A percentile compares a stretch with the other conserved stretches of the same genome.
Evolutionary conservation across 1,140 invertebrate genomes (phyloP).

Genomic region (Drosophila sucinea): DNA sequence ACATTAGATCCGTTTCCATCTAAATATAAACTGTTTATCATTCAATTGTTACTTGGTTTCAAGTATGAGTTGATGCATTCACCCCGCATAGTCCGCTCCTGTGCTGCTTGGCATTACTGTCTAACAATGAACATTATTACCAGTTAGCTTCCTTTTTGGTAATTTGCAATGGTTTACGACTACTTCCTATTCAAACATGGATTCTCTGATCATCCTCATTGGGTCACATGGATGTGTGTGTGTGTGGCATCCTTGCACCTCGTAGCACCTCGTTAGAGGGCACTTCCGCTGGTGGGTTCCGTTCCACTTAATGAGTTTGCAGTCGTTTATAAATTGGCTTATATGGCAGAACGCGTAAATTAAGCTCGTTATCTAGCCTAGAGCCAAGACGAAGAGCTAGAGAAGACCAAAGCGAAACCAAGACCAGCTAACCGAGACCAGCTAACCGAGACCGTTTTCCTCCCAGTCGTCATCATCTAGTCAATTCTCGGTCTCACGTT

Average conservation of each 20-base stretch:
- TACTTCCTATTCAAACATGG: slow-evolving; percentile 5
- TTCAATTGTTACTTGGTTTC: too few species aligned
- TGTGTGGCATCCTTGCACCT: slow-evolving; percentile 7
- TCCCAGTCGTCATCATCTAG: slow-evolving; percentile 1
- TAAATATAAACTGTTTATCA: too few species aligned
- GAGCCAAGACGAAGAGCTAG: background rate
- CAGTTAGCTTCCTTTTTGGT: slow-evolving; percentile 11
- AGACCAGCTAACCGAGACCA: background rate
- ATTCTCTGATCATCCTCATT: background rate
- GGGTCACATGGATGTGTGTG: background rate
- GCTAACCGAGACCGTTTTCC: slow-evolving; percentile 29
- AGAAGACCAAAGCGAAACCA: background rate
- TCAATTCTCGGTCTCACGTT: slow-evolving; percentile 24
- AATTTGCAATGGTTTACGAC: slow-evolving; percentile 8
- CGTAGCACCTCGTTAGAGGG: slow-evolving; percentile 13
- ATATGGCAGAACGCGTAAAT: slow-evolving; percentile 21
- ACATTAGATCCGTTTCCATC: too few species aligned
- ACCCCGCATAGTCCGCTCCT: background rate
- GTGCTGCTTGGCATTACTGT: background rate
- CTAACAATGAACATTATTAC: slow-evolving; percentile 9
- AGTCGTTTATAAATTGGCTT: slow-evolving; percentile 20
- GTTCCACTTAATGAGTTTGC: slow-evolving; percentile 24
- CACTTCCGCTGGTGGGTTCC: slow-evolving; percentile 25
- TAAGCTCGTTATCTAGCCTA: slow-evolving; percentile 27
- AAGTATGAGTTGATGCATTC: too few species aligned